A percentile compares a stretch with the other conserved stretches of the same genome.
These are phyloP conservation scores for Alethe diademata DNA, from an alignment of 2,113 vertebrate genomes.

Conservation along the genomic window DNA sequence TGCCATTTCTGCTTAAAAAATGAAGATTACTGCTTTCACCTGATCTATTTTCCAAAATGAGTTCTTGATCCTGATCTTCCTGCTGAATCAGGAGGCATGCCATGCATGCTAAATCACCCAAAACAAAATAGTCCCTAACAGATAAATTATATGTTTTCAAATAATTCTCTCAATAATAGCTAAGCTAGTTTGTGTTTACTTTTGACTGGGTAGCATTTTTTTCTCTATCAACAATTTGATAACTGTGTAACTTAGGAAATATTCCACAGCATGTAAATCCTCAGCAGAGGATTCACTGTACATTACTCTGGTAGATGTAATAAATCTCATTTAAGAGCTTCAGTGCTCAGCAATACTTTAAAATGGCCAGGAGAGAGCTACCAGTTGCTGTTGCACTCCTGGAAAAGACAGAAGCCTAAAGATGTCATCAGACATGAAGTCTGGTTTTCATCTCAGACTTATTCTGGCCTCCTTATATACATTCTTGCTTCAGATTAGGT, in stretches of 20 bases:
- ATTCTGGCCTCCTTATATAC: not conserved
- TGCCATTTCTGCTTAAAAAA: not conserved
- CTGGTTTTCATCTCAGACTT: not conserved
- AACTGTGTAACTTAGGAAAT: not conserved
- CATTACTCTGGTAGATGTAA: not conserved
- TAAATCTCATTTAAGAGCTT: slow-evolving; percentile 24
- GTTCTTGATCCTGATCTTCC: not conserved
- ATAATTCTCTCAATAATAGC: not conserved
- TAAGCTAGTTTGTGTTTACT: not conserved
- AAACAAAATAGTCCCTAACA: not conserved
- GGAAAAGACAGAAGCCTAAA: not conserved
- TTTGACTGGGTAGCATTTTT: not conserved
- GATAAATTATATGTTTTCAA: not conserved
- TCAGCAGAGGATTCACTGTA: not conserved
- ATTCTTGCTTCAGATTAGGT: not conserved
- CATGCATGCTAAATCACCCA: not conserved
- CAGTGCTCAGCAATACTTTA: not conserved
- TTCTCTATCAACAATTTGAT: not conserved
- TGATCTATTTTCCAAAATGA: not conserved
- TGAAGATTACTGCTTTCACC: not conserved
- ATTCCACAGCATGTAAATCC: not conserved
- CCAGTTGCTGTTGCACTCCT: not conserved
- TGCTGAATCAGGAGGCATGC: not conserved
- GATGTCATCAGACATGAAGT: not conserved
- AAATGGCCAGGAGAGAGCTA: not conserved